A percentile compares a stretch with the other conserved stretches of the same genome.
These are phyloP conservation scores for Dione vanillae DNA, from an alignment of 2,888 invertebrate genomes.

Conservation along the genomic window DNA sequence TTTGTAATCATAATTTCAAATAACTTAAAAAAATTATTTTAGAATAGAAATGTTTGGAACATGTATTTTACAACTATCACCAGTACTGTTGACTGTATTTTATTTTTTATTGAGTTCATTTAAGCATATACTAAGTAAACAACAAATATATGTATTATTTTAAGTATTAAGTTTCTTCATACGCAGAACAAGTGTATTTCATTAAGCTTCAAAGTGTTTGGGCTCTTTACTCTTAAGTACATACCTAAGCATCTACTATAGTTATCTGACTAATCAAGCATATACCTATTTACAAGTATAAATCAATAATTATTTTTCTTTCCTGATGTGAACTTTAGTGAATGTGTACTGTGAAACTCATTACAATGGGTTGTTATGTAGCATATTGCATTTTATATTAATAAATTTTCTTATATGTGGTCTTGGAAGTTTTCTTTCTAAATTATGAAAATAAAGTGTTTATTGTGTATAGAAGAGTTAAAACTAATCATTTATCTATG, in stretches of 20 bases:
- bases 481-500: not conserved
- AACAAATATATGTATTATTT: constrained; percentile 1
- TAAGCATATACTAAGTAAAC: not conserved
- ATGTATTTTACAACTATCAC: not conserved
- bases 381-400: constrained; percentile 79
- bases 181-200: no score
- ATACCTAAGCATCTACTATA: constrained; percentile 54
- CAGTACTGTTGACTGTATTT: not conserved
- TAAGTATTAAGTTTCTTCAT: no score
- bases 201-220: not conserved
- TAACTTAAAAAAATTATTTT: not conserved
- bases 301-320: constrained; percentile 52
- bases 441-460: no score
- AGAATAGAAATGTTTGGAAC: not conserved
- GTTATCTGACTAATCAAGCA: constrained; percentile 57
- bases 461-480: not conserved
- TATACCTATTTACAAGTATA: constrained; percentile 59
- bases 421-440: constrained; percentile 40
- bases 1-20: not conserved
- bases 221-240: constrained; percentile 49
- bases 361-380: constrained; percentile 57
- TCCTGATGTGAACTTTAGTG: constrained; percentile 53
- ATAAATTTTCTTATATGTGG: constrained; percentile 82
- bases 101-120: not conserved
- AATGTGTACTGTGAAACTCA: constrained; percentile 54